Conservation (phyloP, 2,888 invertebrate species). For the Tribolium freemani region DNA sequence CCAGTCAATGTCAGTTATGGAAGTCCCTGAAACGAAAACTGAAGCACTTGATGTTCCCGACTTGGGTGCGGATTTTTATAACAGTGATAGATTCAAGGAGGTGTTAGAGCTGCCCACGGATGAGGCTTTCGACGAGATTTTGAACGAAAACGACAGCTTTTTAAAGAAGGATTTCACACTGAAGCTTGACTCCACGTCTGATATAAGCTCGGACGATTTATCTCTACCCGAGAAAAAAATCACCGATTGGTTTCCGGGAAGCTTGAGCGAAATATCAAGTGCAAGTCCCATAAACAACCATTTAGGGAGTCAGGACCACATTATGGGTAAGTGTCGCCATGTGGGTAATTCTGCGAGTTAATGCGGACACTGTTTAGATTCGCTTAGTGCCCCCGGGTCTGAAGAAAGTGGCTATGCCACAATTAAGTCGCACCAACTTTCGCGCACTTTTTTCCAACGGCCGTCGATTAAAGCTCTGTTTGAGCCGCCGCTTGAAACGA, state of each 20-base stretch:
- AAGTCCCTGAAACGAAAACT: background rate
- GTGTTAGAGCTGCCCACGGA: slow-evolving; percentile 17
- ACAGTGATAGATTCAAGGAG: slow-evolving; percentile 11
- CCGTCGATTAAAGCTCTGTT: slow-evolving; percentile 52
- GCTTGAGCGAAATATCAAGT: slow-evolving; percentile 17
- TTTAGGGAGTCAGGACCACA: slow-evolving; percentile 11
- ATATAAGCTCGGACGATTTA: background rate
- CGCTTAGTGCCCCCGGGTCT: slow-evolving; percentile 45
- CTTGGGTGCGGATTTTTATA: background rate
- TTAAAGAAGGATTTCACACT: slow-evolving; percentile 37
- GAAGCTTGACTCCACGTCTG: background rate
- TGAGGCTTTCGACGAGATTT: slow-evolving; percentile 21
- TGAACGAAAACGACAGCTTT: slow-evolving; percentile 37
- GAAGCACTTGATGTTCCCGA: background rate
- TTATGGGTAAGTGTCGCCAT: slow-evolving; percentile 24
- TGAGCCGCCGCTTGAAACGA: slow-evolving; percentile 39
- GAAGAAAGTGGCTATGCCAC: slow-evolving; percentile 56
- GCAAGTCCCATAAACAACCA: background rate
- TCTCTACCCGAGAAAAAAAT: background rate
- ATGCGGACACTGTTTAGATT: slow-evolving; percentile 31
- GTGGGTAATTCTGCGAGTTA: slow-evolving; percentile 2
- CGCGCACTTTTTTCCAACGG: slow-evolving; percentile 52
- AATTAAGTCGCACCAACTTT: slow-evolving; percentile 47
- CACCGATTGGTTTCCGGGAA: slow-evolving; percentile 17
- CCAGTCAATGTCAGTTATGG: no score